Percentiles rank a stretch among this genome's conserved stretches.
Evolutionary conservation across 1,140 invertebrate species (phyloP).

Genomic region (Pseudoatta argentina): DNA sequence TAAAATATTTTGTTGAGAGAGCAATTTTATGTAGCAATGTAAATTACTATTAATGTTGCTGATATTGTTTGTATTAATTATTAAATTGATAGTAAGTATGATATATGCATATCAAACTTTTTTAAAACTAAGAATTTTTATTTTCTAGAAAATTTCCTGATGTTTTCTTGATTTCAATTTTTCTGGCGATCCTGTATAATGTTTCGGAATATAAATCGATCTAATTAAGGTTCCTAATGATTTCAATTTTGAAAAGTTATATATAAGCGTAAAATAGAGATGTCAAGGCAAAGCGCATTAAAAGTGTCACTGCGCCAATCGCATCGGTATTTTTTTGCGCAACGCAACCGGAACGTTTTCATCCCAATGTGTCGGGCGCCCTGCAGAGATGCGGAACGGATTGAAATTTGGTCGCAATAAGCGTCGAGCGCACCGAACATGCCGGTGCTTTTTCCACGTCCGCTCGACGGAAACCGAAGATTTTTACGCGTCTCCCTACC

Average conservation of each 20-base stretch:
- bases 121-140: too few relatives aligned
- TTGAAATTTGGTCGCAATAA: slow-evolving; percentile 63
- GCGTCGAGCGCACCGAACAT: slow-evolving; percentile 18
- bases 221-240: background rate
- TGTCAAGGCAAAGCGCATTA: slow-evolving; percentile 8
- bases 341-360: slow-evolving; percentile 20
- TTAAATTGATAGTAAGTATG: too few relatives aligned
- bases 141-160: too few relatives aligned
- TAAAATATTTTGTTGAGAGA: too few relatives aligned
- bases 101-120: too few relatives aligned
- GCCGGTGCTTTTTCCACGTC: slow-evolving; percentile 42
- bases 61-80: too few relatives aligned
- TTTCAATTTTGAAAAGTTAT: background rate
- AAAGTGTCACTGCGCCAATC: slow-evolving; percentile 18
- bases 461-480: slow-evolving; percentile 36
- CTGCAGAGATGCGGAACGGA: slow-evolving; percentile 14
- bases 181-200: background rate
- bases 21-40: too few relatives aligned
- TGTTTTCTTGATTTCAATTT: too few relatives aligned
- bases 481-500: slow-evolving; percentile 57
- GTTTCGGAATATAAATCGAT: background rate
- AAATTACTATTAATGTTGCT: too few relatives aligned
- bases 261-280: background rate
- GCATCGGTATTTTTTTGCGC: background rate
- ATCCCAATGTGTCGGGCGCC: background rate